Percentiles rank a stretch among this genome's conserved stretches.
phyloP scores from a whole-genome alignment of 2,113 vertebrate species.

The Hiodon tergisus region DNA sequence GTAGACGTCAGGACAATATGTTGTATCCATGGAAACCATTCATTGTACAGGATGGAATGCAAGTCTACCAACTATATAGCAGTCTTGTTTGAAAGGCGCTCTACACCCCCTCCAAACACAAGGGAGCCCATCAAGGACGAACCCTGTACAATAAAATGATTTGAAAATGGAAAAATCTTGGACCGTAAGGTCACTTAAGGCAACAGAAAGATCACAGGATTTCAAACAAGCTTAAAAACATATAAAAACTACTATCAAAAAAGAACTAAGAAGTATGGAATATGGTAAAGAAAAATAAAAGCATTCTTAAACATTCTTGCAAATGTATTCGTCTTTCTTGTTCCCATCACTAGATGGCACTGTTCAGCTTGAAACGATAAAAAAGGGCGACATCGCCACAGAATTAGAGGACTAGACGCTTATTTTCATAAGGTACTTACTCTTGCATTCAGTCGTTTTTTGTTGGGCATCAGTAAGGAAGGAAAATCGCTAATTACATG shows the following conservation, averaged over 20 bases:
- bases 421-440: conserved; percentile 8
- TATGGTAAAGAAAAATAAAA: neutral
- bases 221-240: neutral
- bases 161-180: no score
- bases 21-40: conserved; percentile 16
- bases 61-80: neutral
- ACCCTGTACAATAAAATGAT: neutral
- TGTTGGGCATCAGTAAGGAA: conserved; percentile 9
- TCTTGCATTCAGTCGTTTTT: conserved; percentile 10
- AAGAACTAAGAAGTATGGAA: neutral
- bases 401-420: conserved; percentile 13
- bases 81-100: neutral
- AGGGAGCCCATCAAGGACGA: neutral
- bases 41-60: neutral
- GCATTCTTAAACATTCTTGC: neutral
- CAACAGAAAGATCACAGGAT: neutral
- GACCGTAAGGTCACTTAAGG: neutral
- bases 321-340: neutral
- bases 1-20: neutral
- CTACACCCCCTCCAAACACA: neutral
- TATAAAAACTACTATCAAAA: neutral
- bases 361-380: conserved; percentile 8
- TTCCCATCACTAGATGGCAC: conserved; percentile 15
- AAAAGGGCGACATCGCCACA: neutral
- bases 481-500: conserved; percentile 2